Evolutionary conservation across 2,113 vertebrate species (phyloP).

Genomic region (Cathartes aura): DNA sequence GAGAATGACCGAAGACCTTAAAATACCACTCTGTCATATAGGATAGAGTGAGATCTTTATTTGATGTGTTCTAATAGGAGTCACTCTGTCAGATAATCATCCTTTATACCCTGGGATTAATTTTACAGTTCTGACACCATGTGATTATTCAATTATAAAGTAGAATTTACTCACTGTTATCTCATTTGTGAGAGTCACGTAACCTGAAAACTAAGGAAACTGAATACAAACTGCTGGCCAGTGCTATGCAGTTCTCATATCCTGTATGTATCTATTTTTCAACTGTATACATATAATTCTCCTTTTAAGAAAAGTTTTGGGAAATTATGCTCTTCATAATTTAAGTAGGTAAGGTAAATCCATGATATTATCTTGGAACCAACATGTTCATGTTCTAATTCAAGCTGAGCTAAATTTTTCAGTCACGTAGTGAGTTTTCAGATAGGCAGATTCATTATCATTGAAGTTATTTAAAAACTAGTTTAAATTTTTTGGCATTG

Average conservation of each 20-base stretch:
- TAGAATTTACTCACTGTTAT: not conserved
- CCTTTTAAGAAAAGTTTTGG: not conserved
- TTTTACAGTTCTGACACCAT: not conserved
- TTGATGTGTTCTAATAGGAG: not conserved
- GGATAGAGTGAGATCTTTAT: not conserved
- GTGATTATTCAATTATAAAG: constrained; percentile 20
- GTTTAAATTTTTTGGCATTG: not conserved
- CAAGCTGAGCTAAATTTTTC: not conserved
- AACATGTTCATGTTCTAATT: not conserved
- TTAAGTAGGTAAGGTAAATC: not conserved
- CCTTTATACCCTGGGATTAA: not conserved
- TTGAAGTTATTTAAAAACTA: not conserved
- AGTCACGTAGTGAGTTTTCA: not conserved
- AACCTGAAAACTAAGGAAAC: not conserved
- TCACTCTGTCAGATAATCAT: not conserved
- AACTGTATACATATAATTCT: not conserved
- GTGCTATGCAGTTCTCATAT: not conserved
- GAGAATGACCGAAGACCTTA: not conserved
- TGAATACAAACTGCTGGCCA: not conserved
- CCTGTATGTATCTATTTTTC: not conserved
- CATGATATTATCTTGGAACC: not conserved
- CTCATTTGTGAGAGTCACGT: not conserved
- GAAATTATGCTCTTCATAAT: not conserved
- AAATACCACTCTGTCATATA: not conserved
- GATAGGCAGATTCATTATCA: not conserved